phyloP scores from a whole-genome alignment of 1,140 invertebrate species.

The Portunus trituberculatus region DNA sequence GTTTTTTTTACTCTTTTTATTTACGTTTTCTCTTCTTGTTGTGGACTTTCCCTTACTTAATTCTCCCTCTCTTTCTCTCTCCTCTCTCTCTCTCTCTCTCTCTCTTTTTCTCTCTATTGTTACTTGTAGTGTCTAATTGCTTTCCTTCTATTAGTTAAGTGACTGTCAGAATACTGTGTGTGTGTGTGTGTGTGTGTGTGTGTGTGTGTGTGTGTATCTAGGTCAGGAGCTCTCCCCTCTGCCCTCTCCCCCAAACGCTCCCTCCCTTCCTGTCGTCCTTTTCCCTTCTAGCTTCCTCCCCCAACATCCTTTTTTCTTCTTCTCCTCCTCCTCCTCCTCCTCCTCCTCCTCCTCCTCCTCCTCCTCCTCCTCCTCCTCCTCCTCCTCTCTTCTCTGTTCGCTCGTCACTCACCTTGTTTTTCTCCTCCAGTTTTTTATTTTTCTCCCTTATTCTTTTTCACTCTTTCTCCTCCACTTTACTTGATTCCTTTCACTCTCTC shows the following conservation, averaged over 20 bases:
- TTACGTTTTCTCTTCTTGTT: background rate
- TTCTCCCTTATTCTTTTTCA: background rate
- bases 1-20: background rate
- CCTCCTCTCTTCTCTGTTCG: background rate
- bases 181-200: slow-evolving; percentile 31
- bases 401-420: slow-evolving; percentile 27
- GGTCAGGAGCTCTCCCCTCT: background rate
- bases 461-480: too few species aligned
- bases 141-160: background rate
- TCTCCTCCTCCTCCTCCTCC: background rate
- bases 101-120: slow-evolving; percentile 7
- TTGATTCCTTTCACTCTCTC: too few species aligned
- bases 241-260: background rate
- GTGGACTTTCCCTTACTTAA: background rate
- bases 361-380: slow-evolving; percentile 12
- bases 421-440: slow-evolving; percentile 3
- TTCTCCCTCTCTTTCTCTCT: background rate
- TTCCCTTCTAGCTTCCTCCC: too few species aligned
- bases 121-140: background rate
- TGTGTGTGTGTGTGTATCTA: slow-evolving; percentile 24
- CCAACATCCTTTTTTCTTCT: too few species aligned
- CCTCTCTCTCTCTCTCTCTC: background rate
- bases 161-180: background rate
- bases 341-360: background rate
- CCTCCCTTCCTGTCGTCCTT: too few species aligned